A percentile compares a stretch with the other conserved stretches of the same genome.
These are phyloP conservation scores for Anguilla japonica DNA, from an alignment of 2,113 vertebrate genomes.

Conservation along the genomic window DNA sequence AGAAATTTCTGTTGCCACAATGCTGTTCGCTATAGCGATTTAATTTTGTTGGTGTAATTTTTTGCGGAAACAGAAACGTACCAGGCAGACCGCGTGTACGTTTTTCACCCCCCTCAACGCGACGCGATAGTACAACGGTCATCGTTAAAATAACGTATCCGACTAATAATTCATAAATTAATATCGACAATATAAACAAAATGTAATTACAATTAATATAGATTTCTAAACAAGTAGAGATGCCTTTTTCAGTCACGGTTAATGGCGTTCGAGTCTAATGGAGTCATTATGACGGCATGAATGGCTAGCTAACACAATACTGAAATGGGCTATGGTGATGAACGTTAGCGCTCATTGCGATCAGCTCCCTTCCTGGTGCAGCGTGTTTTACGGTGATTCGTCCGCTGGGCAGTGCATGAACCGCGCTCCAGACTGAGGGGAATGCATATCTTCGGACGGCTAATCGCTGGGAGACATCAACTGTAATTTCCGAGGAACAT, in stretches of 20 bases:
- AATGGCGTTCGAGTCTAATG: slow-evolving; percentile 27
- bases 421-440: slow-evolving; percentile 16
- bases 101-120: slow-evolving; percentile 19
- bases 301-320: slow-evolving; percentile 34
- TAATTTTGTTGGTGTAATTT: neutral
- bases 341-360: slow-evolving; percentile 9
- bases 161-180: slow-evolving; percentile 64
- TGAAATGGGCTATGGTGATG: slow-evolving; percentile 26
- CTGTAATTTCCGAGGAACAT: neutral
- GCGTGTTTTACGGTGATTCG: slow-evolving; percentile 26
- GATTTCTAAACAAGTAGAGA: slow-evolving; percentile 54
- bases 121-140: neutral
- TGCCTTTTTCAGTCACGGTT: slow-evolving; percentile 31
- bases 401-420: slow-evolving; percentile 30
- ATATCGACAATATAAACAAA: slow-evolving; percentile 62
- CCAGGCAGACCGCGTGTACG: neutral
- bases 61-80: neutral
- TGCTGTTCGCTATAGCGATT: slow-evolving; percentile 34
- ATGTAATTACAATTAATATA: slow-evolving; percentile 63
- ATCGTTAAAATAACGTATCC: neutral
- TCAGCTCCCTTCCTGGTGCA: slow-evolving; percentile 4
- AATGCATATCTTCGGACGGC: slow-evolving; percentile 24
- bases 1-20: slow-evolving; percentile 48
- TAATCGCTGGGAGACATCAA: neutral
- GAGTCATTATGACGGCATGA: slow-evolving; percentile 31